Percentiles rank a stretch among this genome's conserved stretches.
Conservation (phyloP, 2,113 vertebrate species). For the Chloropsis cyanopogon region DNA sequence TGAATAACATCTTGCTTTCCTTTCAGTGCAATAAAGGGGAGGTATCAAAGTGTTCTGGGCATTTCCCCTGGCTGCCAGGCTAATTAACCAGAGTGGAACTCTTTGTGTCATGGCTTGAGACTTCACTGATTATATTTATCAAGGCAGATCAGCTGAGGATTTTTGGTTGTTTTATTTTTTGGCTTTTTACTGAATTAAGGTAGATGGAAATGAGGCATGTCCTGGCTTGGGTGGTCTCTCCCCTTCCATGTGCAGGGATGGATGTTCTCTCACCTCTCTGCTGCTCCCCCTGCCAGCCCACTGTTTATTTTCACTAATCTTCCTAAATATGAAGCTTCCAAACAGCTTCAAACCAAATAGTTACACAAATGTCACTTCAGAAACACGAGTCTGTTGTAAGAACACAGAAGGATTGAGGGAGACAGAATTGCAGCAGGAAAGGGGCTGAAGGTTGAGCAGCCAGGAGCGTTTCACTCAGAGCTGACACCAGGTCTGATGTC, state of each 20-base stretch:
- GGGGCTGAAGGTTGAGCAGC: neutral
- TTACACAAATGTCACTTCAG: neutral
- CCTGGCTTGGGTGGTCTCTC: neutral
- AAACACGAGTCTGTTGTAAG: accelerated
- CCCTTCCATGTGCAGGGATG: neutral
- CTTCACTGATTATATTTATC: neutral
- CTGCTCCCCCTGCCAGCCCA: neutral
- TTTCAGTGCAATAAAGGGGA: neutral
- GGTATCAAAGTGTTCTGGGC: neutral
- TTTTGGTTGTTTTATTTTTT: neutral
- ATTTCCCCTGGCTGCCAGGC: neutral
- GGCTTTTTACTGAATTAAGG: neutral
- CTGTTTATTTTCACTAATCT: neutral
- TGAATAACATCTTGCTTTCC: neutral
- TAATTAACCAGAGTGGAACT: neutral
- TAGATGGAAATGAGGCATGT: neutral
- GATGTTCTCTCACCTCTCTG: neutral
- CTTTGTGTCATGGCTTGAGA: neutral
- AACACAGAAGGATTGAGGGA: neutral
- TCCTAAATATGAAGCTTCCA: neutral
- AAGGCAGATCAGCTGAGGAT: neutral
- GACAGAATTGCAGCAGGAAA: neutral
- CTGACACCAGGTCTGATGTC: accelerated
- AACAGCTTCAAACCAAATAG: accelerated
- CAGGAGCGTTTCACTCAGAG: neutral